Percentiles rank a stretch among this genome's conserved stretches.
Conservation (phyloP, 2,113 vertebrate species). For the Pandion haliaetus region DNA sequence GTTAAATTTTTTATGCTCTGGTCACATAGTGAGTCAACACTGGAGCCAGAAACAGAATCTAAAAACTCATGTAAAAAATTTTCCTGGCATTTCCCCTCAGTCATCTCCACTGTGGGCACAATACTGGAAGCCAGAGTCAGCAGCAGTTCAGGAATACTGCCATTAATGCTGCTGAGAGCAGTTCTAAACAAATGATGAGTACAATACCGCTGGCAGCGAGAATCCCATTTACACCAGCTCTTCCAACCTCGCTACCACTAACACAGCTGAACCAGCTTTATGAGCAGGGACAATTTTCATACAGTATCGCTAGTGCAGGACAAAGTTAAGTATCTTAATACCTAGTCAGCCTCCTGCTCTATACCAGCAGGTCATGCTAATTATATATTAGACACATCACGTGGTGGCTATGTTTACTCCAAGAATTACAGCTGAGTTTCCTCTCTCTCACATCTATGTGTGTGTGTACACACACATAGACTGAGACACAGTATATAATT, state of each 20-base stretch:
- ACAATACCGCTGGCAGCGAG: not conserved
- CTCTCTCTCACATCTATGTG: not conserved
- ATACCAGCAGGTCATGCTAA: conserved; percentile 48
- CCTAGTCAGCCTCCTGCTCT: not conserved
- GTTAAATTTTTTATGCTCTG: not conserved
- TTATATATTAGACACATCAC: conserved; percentile 47
- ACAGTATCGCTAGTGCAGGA: fast-evolving
- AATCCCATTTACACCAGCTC: not conserved
- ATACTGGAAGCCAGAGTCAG: conserved; percentile 7
- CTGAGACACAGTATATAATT: not conserved
- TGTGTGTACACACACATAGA: not conserved
- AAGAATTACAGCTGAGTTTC: conserved; percentile 1
- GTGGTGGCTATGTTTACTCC: conserved; percentile 55
- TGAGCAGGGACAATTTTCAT: not conserved
- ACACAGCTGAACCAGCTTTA: not conserved
- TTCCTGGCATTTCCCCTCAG: conserved; percentile 45
- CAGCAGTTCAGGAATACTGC: conserved; percentile 25
- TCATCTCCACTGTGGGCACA: conserved; percentile 3
- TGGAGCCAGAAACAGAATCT: conserved; percentile 31
- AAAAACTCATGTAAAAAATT: conserved; percentile 45
- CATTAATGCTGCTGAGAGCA: not conserved
- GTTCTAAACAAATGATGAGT: not conserved
- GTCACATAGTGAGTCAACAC: conserved; percentile 17
- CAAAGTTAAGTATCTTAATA: not conserved
- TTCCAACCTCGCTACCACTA: not conserved